These are phyloP conservation scores for Ceraclea dissimilis DNA, from an alignment of 2,888 invertebrate genomes.

Conservation along the genomic window DNA sequence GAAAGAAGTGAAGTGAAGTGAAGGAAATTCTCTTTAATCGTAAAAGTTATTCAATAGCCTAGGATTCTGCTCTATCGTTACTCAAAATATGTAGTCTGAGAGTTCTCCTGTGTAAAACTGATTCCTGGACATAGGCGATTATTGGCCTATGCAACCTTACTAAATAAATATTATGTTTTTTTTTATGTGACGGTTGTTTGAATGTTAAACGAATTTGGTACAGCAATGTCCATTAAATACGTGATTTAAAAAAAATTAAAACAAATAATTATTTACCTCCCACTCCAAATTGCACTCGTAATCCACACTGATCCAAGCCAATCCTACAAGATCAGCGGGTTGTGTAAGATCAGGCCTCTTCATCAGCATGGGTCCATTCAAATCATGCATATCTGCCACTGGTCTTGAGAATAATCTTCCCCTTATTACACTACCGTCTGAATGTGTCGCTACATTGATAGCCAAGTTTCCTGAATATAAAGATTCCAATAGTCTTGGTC, in stretches of 20 bases:
- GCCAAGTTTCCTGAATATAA: constrained; percentile 74
- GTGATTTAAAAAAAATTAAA: background rate
- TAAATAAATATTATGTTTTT: no score
- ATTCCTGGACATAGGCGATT: no score
- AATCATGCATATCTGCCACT: constrained; percentile 67
- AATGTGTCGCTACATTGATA: constrained; percentile 62
- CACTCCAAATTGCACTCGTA: constrained; percentile 75
- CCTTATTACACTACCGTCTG: constrained; percentile 52
- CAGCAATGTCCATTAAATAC: no score
- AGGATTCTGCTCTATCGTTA: no score
- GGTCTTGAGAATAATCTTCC: constrained; percentile 62
- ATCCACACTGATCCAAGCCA: constrained; percentile 80
- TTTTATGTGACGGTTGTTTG: no score
- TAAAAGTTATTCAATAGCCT: no score
- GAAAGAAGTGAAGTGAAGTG: no score
- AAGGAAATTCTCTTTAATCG: no score
- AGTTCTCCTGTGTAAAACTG: no score
- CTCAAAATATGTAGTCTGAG: no score
- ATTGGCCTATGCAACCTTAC: no score
- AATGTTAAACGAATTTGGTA: no score
- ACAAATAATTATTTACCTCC: constrained; percentile 47
- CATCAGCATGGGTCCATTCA: constrained; percentile 58
- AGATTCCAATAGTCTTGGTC: constrained; percentile 74
- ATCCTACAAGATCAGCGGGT: constrained; percentile 55
- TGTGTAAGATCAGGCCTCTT: constrained; percentile 50